phyloP scores from a whole-genome alignment of 2,888 invertebrate species.

The Agriotes lineatus region DNA sequence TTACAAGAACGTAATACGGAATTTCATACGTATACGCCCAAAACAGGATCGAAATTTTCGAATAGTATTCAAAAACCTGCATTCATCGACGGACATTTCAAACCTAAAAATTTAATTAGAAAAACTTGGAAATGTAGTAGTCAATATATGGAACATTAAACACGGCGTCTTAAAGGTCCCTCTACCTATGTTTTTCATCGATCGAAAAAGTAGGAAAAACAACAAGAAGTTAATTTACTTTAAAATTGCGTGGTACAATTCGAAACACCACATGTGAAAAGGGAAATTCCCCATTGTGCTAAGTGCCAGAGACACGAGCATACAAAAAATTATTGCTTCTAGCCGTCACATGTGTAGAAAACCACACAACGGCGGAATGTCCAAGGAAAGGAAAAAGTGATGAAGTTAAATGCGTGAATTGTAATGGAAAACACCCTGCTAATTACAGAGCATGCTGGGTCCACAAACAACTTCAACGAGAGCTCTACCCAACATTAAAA shows the following conservation, averaged over 20 bases:
- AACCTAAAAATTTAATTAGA: slow-evolving; percentile 6
- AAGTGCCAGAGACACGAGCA: not conserved
- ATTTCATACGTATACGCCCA: slow-evolving; percentile 1
- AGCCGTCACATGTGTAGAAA: not conserved
- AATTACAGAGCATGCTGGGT: slow-evolving; percentile 4
- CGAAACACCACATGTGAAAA: slow-evolving; percentile 29
- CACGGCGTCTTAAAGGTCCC: slow-evolving; percentile 3
- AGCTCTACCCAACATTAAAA: slow-evolving; percentile 6
- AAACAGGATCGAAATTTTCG: not conserved
- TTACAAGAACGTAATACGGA: not conserved
- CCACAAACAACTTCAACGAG: not conserved
- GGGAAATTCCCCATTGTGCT: slow-evolving; percentile 20
- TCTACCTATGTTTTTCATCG: slow-evolving; percentile 23
- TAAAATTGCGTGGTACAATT: slow-evolving; percentile 7
- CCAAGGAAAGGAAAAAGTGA: not conserved
- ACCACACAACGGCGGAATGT: not conserved
- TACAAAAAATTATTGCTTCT: slow-evolving; percentile 5
- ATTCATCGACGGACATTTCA: not conserved
- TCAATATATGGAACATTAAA: no score
- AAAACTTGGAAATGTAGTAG: slow-evolving; percentile 6
- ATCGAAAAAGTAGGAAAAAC: slow-evolving; percentile 8
- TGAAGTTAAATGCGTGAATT: slow-evolving; percentile 11
- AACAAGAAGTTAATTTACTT: slow-evolving; percentile 13
- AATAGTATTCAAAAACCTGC: slow-evolving; percentile 6
- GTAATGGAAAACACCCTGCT: slow-evolving; percentile 2